phyloP scores from a whole-genome alignment of 2,797 vertebrate genomes.

The Anguilla pacifica region DNA sequence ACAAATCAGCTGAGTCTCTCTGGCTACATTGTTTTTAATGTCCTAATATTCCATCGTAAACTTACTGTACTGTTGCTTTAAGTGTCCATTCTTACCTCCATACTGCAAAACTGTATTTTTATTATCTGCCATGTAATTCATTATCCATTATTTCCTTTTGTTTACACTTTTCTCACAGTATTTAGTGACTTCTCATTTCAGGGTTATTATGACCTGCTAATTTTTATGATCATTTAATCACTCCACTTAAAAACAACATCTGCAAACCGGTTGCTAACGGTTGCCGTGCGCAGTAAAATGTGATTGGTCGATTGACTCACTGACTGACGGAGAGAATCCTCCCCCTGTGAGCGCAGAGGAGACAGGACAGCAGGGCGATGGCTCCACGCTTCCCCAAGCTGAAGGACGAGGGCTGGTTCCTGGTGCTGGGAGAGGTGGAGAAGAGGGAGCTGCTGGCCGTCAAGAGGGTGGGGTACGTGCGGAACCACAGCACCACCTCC shows the following conservation, averaged over 20 bases:
- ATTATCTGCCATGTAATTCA: background rate
- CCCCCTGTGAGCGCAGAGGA: constrained; percentile 76
- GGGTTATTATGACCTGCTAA: background rate
- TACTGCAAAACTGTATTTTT: background rate
- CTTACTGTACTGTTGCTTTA: background rate
- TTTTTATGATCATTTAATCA: background rate
- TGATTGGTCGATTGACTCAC: background rate
- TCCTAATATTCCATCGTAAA: background rate
- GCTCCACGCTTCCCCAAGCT: constrained; percentile 88
- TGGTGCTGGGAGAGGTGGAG: constrained; percentile 90
- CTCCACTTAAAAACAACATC: background rate
- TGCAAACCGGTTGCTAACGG: background rate
- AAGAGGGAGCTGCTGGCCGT: constrained; percentile 88
- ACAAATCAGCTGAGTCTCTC: background rate
- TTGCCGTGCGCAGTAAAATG: background rate
- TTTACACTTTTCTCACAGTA: background rate
- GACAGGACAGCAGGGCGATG: constrained; percentile 86
- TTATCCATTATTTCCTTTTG: background rate
- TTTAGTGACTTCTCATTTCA: background rate
- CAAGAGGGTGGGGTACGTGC: constrained; percentile 88
- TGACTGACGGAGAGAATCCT: background rate
- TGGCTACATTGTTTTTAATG: background rate
- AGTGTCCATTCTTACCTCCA: no score
- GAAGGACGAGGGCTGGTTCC: constrained; percentile 97
- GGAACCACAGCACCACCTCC: constrained; percentile 71